A percentile compares a stretch with the other conserved stretches of the same genome.
Evolutionary conservation across 2,113 vertebrate species (phyloP).

Genomic region (Equus quagga): DNA sequence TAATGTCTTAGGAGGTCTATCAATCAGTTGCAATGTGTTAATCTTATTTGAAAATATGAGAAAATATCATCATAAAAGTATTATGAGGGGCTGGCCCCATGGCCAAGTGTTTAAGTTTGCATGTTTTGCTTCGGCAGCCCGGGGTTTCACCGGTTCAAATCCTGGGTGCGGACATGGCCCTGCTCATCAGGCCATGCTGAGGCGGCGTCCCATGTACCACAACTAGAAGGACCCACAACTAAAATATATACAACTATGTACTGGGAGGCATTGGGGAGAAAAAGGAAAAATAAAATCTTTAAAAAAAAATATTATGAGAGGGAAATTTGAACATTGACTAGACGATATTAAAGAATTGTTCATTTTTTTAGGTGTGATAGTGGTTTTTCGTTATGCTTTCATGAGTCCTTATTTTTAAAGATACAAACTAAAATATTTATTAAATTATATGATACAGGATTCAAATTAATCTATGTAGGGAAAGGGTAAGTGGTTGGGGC

Average conservation of each 20-base stretch:
- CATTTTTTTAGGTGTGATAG: neutral
- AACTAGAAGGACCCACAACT: no score
- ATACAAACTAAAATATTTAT: neutral
- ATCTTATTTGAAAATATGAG: neutral
- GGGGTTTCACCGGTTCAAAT: no score
- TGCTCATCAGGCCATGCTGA: no score
- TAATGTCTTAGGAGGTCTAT: neutral
- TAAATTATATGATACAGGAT: neutral
- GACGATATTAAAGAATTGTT: neutral
- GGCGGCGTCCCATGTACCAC: no score
- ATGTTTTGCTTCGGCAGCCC: no score
- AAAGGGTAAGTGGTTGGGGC: neutral
- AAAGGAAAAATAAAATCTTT: no score
- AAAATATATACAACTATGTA: no score
- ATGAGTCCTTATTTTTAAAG: neutral
- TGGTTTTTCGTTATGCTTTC: neutral
- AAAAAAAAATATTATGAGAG: neutral
- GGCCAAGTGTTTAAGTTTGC: no score
- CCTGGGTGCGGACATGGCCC: no score
- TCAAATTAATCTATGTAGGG: neutral
- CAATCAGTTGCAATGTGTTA: neutral
- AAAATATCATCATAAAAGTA: neutral
- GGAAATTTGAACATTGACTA: neutral
- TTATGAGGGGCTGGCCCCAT: neutral
- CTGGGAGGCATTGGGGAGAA: no score